These are phyloP conservation scores for Coreoperca whiteheadi DNA, from an alignment of 2,113 vertebrate species.

Conservation along the genomic window DNA sequence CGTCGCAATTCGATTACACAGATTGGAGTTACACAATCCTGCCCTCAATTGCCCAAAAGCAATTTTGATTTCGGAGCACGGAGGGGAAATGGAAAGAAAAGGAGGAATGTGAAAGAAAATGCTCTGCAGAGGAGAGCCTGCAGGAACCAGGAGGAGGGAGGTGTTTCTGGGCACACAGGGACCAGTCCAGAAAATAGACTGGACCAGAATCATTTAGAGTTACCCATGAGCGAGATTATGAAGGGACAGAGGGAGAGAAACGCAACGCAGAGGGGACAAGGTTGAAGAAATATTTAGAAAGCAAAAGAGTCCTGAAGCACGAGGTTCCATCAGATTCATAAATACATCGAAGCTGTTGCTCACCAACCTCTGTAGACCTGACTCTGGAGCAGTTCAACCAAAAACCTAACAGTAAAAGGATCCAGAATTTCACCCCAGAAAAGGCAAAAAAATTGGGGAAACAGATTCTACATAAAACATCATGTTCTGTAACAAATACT, in stretches of 20 bases:
- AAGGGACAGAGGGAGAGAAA: neutral
- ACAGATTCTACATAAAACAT: too few species aligned
- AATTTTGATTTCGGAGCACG: conserved; percentile 30
- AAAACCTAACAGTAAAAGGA: too few species aligned
- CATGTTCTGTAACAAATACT: too few species aligned
- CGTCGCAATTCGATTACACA: conserved; percentile 55
- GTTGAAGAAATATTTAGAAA: neutral
- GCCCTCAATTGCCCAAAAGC: conserved; percentile 54
- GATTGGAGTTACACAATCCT: conserved; percentile 55
- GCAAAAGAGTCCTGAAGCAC: neutral
- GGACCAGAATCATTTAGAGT: neutral
- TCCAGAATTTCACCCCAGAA: too few species aligned
- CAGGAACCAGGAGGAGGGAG: neutral
- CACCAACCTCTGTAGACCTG: neutral
- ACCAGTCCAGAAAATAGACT: neutral
- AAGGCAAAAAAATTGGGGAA: too few species aligned
- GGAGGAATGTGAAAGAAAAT: conserved; percentile 2
- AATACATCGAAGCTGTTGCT: neutral
- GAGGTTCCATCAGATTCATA: neutral
- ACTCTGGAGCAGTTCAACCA: neutral
- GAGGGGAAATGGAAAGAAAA: conserved; percentile 18
- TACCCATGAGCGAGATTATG: neutral
- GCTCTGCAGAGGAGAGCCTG: neutral
- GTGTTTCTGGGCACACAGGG: neutral
- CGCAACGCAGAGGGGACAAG: neutral